Base-by-base conservation (phyloP, 1,140 invertebrate species). In the Carcinoscorpius rotundicauda region DNA sequence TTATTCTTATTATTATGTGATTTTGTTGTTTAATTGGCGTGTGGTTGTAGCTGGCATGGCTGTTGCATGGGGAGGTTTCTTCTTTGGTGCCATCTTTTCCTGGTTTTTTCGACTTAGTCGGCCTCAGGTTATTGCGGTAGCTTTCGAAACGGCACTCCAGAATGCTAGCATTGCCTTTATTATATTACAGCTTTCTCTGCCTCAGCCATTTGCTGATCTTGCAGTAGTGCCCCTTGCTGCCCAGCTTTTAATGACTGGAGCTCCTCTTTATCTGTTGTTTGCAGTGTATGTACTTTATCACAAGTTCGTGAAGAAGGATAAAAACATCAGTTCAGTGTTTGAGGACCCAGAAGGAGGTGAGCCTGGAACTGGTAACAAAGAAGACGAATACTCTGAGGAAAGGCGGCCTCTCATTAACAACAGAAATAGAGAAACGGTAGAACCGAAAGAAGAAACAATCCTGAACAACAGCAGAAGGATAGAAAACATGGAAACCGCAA, bases 121-220 rank as follows among this genome's bases (percentile, higher is more conserved):
- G 49, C 51, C 29, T 11, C 65, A 66, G 52, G 66, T 65, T 49
- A n/a, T 65, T 6, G 64, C 64, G 4, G 52, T 65, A 11, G 51
- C 64, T 1, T 65, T 65, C 49, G 65, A 66, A 59, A 66, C 65
- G 11, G 65, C 65, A 3, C 66, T 66, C 6, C 65, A 66, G 51
- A 66, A 66, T 29, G 73, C 72, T n/a, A 92, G 91, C 49, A 89
- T 95, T 69, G 83, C 90, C 0, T 92, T 95, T 71, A 86, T 93
- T 74, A 77, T 95, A 64, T 77, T 93, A 49, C 67, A 75, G 69
- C 66, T 78, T 49, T 76, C 79, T 4, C 72, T 79, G 52, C 71
- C 71, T 48, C 73, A 75, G 50, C 75, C 79, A 5, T 73, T 75
- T 50, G 74, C 75, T 5, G 79, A 79, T 67, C 69, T 79, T 8